Percentiles rank a stretch among this genome's conserved stretches.
Conservation (phyloP, 2,113 vertebrate genomes). For the Poeciliopsis turrubarensis region DNA sequence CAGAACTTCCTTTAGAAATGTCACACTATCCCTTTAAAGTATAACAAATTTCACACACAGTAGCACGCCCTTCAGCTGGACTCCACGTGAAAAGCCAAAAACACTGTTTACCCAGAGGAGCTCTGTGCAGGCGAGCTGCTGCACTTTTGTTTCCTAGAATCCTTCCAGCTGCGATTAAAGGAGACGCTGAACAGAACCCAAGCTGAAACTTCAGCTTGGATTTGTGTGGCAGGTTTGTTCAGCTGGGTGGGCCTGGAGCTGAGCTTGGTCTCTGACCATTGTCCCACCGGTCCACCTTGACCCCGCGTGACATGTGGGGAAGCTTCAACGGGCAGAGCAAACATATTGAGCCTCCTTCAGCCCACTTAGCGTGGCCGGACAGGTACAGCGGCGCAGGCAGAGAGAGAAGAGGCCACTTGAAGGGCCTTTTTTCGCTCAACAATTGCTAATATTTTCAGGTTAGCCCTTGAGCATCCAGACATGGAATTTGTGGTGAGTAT, state of each 20-base stretch:
- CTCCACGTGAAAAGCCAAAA: neutral
- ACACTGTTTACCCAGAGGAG: neutral
- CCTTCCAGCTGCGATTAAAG: neutral
- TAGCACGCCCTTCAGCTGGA: neutral
- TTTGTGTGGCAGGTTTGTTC: conserved; percentile 44
- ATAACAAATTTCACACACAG: neutral
- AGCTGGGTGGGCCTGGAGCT: conserved; percentile 54
- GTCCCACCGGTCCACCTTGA: conserved; percentile 46
- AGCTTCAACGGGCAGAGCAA: neutral
- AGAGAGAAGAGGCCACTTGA: conserved; percentile 3
- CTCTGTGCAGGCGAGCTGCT: neutral
- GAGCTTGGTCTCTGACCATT: conserved; percentile 39
- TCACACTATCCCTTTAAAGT: neutral
- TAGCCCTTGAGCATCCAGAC: conserved; percentile 40
- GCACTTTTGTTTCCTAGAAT: neutral
- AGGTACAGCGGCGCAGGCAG: conserved; percentile 12
- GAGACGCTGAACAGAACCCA: conserved; percentile 30
- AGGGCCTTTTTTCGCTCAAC: neutral
- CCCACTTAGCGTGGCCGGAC: neutral
- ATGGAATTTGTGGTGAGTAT: conserved; percentile 56
- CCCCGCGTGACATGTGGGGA: conserved; percentile 38
- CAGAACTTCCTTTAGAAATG: neutral
- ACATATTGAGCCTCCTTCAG: no score
- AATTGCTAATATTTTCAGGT: neutral
- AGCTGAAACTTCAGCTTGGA: conserved; percentile 35